Evolutionary conservation across 2,888 invertebrate species (phyloP).

Genomic region (Caenorhabditis zanzibari): DNA sequence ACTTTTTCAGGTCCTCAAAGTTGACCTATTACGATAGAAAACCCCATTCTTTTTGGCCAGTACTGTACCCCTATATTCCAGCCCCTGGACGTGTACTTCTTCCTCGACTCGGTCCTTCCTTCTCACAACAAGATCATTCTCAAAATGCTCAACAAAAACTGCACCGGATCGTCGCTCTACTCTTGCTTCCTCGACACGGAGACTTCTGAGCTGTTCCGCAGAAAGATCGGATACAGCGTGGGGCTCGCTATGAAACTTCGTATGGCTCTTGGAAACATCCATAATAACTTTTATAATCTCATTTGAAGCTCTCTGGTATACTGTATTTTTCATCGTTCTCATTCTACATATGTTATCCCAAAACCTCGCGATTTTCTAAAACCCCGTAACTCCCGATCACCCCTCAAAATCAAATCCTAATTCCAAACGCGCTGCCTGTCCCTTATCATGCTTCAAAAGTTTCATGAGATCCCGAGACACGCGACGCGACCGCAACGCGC

Average conservation of each 20-base stretch:
- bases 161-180: not conserved
- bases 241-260: not conserved
- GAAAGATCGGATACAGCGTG: not conserved
- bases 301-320: not conserved
- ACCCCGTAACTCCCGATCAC: no score
- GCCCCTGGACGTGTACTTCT: not conserved
- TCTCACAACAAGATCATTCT: not conserved
- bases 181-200: not conserved
- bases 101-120: not conserved
- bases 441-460: no score
- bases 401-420: no score
- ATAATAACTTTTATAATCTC: not conserved
- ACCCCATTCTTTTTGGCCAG: not conserved
- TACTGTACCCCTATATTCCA: no score
- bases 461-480: no score
- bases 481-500: no score
- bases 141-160: not conserved
- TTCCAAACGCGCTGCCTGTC: no score
- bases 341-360: not conserved
- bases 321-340: not conserved
- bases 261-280: slow-evolving; percentile 5
- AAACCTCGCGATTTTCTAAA: no score
- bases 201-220: not conserved
- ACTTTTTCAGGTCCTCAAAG: not conserved
- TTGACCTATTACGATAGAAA: no score